Percentiles rank a stretch among this genome's conserved stretches.
phyloP scores from a whole-genome alignment of 2,113 vertebrate species.

The Corythoichthys intestinalis region DNA sequence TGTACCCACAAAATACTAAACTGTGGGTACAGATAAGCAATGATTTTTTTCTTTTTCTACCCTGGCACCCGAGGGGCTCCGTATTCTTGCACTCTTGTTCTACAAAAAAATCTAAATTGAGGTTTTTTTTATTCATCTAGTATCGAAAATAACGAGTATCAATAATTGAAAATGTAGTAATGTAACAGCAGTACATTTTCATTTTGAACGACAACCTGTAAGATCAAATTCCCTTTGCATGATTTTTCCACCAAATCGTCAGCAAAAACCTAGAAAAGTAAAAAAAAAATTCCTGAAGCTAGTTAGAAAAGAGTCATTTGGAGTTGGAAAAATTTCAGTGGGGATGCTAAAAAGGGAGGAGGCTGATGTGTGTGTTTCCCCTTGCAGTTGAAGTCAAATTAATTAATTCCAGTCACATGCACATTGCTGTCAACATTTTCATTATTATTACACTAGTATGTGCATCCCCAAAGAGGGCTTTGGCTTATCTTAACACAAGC shows the following conservation, averaged over 20 bases:
- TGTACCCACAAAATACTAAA: no score
- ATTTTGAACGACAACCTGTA: neutral
- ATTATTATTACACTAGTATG: conserved; percentile 32
- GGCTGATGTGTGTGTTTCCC: conserved; percentile 28
- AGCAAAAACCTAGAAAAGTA: neutral
- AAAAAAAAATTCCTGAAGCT: conserved; percentile 9
- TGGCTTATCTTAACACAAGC: neutral
- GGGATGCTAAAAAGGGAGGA: conserved; percentile 35
- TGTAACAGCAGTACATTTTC: neutral
- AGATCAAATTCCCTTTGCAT: neutral
- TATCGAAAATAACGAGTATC: no score
- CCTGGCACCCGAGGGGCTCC: no score
- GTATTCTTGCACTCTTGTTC: no score
- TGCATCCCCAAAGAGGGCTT: conserved; percentile 13
- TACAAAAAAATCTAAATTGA: no score
- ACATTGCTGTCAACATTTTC: conserved; percentile 32
- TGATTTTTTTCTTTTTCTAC: no score
- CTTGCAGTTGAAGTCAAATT: conserved; percentile 25
- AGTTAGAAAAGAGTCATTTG: conserved; percentile 9
- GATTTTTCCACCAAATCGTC: conserved; percentile 2
- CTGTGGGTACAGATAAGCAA: no score
- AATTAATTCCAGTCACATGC: conserved; percentile 47
- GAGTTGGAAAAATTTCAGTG: conserved; percentile 22
- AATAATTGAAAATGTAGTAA: no score
- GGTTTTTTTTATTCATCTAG: neutral